Evolutionary conservation across 2,888 invertebrate species (phyloP).

Genomic region (Cheilosia variabilis): DNA sequence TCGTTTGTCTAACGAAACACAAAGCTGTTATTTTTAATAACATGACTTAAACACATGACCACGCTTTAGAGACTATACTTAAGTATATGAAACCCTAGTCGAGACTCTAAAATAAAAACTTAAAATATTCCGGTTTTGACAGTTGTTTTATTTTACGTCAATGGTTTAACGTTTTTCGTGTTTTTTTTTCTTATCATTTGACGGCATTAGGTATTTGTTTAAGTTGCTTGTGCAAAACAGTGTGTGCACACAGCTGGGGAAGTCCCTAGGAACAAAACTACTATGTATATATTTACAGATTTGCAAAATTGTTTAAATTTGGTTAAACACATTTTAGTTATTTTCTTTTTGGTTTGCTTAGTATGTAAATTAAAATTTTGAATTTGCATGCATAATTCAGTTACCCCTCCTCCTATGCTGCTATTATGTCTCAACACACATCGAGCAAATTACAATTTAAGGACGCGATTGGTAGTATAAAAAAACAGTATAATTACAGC

Average conservation of each 20-base stretch:
- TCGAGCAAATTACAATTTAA: not conserved
- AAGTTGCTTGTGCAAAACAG: slow-evolving; percentile 5
- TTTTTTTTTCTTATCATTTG: not conserved
- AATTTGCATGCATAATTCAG: not conserved
- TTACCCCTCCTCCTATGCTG: not conserved
- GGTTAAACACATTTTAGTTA: not conserved
- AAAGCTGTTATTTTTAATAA: slow-evolving; percentile 8
- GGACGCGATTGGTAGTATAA: slow-evolving; percentile 9
- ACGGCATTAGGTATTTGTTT: not conserved
- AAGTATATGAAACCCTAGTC: slow-evolving; percentile 1
- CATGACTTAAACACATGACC: slow-evolving; percentile 20
- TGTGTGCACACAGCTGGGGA: slow-evolving; percentile 27
- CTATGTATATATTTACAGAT: not conserved
- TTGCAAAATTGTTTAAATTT: slow-evolving; percentile 26
- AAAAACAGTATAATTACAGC: slow-evolving; percentile 46
- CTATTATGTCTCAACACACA: slow-evolving; percentile 9
- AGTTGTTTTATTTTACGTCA: slow-evolving; percentile 39
- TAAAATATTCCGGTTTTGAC: slow-evolving; percentile 38
- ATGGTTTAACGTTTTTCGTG: slow-evolving; percentile 1
- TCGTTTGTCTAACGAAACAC: slow-evolving; percentile 6
- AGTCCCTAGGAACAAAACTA: slow-evolving; percentile 1
- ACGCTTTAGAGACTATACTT: not conserved
- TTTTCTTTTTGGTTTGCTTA: not conserved
- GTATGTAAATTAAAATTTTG: not conserved
- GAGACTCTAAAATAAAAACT: not conserved